Conservation (phyloP, 2,888 invertebrate genomes). For the Drosophila acutilabella region DNA sequence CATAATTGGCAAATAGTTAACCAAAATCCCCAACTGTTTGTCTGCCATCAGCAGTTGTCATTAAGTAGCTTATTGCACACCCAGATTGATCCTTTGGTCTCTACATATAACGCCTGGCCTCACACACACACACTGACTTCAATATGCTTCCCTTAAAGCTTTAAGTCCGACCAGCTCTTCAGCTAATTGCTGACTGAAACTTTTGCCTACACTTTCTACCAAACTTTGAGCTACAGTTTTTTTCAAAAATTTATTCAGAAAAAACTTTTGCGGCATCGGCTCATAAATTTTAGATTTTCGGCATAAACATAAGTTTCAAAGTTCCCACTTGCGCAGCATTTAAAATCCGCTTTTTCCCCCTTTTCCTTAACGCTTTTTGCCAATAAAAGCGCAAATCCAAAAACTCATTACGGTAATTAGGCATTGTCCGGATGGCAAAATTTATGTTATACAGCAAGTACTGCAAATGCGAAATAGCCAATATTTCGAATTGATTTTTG, state of each 20-base stretch:
- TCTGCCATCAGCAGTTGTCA: constrained; percentile 17
- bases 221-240: constrained; percentile 37
- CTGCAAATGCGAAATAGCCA: constrained; percentile 45
- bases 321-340: constrained; percentile 39
- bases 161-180: constrained; percentile 31
- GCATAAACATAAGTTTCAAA: constrained; percentile 67
- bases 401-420: constrained; percentile 78
- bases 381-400: constrained; percentile 49
- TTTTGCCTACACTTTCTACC: constrained; percentile 51
- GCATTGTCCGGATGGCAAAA: constrained; percentile 41
- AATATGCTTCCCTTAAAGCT: not conserved
- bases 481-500: constrained; percentile 67
- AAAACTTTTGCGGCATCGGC: constrained; percentile 63
- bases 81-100: constrained; percentile 17
- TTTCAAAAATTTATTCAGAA: constrained; percentile 46
- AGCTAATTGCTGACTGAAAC: constrained; percentile 59
- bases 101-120: constrained; percentile 4
- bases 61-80: constrained; percentile 56
- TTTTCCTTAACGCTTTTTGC: not conserved
- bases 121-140: not conserved
- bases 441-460: constrained; percentile 37
- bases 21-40: constrained; percentile 36
- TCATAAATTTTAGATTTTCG: constrained; percentile 73
- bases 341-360: constrained; percentile 10
- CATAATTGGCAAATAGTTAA: constrained; percentile 71